These are phyloP conservation scores for Strongylocentrotus purpuratus DNA, from an alignment of 35 echinoderm and acorn worm genomes.

Conservation along the genomic window DNA sequence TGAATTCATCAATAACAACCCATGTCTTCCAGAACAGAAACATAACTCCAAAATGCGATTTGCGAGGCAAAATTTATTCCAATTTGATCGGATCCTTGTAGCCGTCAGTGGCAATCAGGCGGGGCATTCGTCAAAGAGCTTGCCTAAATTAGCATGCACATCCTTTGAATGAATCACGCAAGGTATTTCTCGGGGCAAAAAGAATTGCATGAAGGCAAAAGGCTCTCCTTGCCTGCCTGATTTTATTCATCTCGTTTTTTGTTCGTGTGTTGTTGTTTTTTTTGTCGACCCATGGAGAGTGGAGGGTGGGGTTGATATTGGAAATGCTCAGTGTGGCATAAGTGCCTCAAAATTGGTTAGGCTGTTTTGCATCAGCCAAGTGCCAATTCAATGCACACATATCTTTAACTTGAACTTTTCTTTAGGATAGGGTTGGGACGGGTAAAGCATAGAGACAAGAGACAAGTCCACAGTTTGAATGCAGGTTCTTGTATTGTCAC, in stretches of 20 bases:
- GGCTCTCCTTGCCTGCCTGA: neutral
- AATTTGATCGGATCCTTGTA: constrained; percentile 2
- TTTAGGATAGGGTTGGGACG: too few relatives aligned
- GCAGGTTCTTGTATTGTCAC: too few relatives aligned
- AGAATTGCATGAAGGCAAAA: neutral
- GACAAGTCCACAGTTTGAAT: too few relatives aligned
- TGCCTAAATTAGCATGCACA: neutral
- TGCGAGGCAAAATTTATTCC: constrained; percentile 2
- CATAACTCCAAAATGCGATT: constrained; percentile 12
- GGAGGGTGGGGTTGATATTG: neutral
- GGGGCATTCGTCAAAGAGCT: neutral
- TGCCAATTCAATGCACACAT: neutral
- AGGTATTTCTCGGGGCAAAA: neutral
- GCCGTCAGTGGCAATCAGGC: neutral
- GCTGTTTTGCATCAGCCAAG: neutral
- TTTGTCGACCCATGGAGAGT: neutral
- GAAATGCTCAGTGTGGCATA: neutral
- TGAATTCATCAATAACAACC: neutral
- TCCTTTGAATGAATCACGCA: constrained; percentile 10
- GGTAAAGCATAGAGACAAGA: too few relatives aligned
- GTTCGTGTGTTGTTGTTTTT: neutral
- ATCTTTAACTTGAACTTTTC: neutral
- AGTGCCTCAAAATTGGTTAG: neutral
- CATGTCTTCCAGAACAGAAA: neutral
- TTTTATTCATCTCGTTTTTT: neutral